Conservation (phyloP, 2,888 invertebrate genomes). For the Acronicta psi region DNA sequence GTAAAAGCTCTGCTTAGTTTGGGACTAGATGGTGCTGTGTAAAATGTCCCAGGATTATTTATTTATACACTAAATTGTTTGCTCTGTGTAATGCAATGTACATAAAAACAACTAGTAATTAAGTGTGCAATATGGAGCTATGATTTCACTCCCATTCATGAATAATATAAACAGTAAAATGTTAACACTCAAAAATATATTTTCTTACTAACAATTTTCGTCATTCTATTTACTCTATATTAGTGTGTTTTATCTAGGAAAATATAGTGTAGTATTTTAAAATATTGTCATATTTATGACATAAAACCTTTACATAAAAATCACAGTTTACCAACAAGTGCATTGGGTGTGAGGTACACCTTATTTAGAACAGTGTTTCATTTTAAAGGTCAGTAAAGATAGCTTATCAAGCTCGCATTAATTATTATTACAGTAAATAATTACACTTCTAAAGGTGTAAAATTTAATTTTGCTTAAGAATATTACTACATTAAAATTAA, state of each 20-base stretch:
- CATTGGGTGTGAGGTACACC: background rate
- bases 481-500: too few relatives aligned
- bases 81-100: background rate
- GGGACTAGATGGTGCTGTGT: too few relatives aligned
- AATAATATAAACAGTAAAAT: slow-evolving; percentile 17
- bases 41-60: too few relatives aligned
- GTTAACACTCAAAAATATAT: slow-evolving; percentile 1
- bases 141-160: slow-evolving; percentile 24
- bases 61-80: background rate
- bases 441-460: too few relatives aligned
- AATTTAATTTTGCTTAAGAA: too few relatives aligned
- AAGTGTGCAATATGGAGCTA: slow-evolving; percentile 28
- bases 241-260: too few relatives aligned
- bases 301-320: background rate
- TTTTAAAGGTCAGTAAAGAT: background rate
- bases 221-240: too few relatives aligned
- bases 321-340: background rate
- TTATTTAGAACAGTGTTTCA: background rate
- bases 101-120: slow-evolving; percentile 11
- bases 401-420: background rate
- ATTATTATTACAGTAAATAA: too few relatives aligned
- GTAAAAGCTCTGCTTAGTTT: too few relatives aligned
- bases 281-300: too few relatives aligned
- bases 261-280: too few relatives aligned
- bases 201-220: background rate